Conservation (phyloP, 2,888 invertebrate species). For the Dicyrtoma fusca region DNA sequence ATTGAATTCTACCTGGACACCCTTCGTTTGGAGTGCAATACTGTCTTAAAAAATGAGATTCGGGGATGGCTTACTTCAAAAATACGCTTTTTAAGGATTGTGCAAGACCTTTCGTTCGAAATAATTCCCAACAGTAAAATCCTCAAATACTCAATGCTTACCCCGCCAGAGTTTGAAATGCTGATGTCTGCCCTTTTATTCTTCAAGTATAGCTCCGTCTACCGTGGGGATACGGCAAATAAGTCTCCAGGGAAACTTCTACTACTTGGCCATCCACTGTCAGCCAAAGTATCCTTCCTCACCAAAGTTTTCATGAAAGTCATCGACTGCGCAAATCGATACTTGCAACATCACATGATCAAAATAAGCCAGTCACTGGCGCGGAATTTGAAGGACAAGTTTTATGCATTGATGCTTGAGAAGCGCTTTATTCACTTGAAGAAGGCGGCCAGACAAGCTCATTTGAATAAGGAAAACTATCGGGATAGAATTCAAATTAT, state of each 20-base stretch:
- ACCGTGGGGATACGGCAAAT: neutral
- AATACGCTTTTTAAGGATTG: conserved; percentile 19
- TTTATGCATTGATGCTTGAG: conserved; percentile 39
- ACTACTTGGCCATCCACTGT: conserved; percentile 19
- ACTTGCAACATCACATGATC: conserved; percentile 45
- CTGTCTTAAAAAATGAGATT: conserved; percentile 23
- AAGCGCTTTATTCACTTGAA: conserved; percentile 13
- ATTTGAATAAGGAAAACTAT: conserved; percentile 22
- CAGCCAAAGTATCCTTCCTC: conserved; percentile 35
- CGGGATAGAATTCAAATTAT: conserved; percentile 44
- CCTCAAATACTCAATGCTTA: conserved; percentile 28
- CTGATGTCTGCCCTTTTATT: conserved; percentile 38
- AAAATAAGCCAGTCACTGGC: conserved; percentile 41
- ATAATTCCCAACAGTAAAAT: conserved; percentile 17
- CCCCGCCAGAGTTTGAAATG: conserved; percentile 40
- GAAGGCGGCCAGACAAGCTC: neutral
- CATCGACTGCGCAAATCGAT: conserved; percentile 28
- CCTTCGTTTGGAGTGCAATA: conserved; percentile 17
- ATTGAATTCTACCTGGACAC: conserved; percentile 33
- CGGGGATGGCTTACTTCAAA: conserved; percentile 30
- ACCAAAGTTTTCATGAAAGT: conserved; percentile 38
- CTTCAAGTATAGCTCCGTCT: conserved; percentile 35
- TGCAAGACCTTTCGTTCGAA: conserved; percentile 24
- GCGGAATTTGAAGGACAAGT: conserved; percentile 47
- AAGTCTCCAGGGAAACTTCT: neutral